A percentile compares a stretch with the other conserved stretches of the same genome.
Evolutionary conservation across 2,888 invertebrate species (phyloP).

Genomic region (Cephonodes hylas): DNA sequence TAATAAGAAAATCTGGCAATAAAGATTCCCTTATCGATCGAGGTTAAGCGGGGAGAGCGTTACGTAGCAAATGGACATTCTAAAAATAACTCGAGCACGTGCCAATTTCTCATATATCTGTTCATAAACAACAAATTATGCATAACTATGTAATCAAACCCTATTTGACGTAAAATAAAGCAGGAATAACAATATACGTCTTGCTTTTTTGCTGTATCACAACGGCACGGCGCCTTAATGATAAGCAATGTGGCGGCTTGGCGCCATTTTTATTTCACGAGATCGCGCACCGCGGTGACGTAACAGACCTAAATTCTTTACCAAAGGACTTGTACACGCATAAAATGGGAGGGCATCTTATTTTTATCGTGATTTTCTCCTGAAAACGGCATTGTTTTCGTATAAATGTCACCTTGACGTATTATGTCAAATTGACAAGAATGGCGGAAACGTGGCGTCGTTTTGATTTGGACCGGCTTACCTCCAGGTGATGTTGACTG

Average conservation of each 20-base stretch:
- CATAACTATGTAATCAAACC: slow-evolving; percentile 19
- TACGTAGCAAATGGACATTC: slow-evolving; percentile 46
- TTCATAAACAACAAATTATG: slow-evolving; percentile 23
- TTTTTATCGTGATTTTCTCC: slow-evolving; percentile 45
- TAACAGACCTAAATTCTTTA: slow-evolving; percentile 60
- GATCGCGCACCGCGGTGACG: slow-evolving; percentile 65
- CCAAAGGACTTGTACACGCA: slow-evolving; percentile 28
- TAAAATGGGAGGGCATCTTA: slow-evolving; percentile 26
- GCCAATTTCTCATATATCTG: slow-evolving; percentile 43
- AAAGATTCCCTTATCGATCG: slow-evolving; percentile 40
- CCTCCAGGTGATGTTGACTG: slow-evolving; percentile 75
- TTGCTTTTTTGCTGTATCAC: background rate
- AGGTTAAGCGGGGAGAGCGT: slow-evolving; percentile 33
- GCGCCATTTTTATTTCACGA: slow-evolving; percentile 78
- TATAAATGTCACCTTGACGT: slow-evolving; percentile 80
- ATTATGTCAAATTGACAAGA: slow-evolving; percentile 79
- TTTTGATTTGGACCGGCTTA: slow-evolving; percentile 65
- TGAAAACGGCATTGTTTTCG: slow-evolving; percentile 68
- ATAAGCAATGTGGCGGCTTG: slow-evolving; percentile 53
- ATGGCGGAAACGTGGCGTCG: slow-evolving; percentile 81
- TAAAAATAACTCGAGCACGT: slow-evolving; percentile 73
- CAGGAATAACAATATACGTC: background rate
- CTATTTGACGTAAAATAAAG: background rate
- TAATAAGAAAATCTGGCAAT: background rate
- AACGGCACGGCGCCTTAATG: slow-evolving; percentile 20